Evolutionary conservation across 2,113 vertebrate genomes (phyloP), one percentile per base, ranked within the genome.

Genomic region (Bujurquina vittata): DNA sequence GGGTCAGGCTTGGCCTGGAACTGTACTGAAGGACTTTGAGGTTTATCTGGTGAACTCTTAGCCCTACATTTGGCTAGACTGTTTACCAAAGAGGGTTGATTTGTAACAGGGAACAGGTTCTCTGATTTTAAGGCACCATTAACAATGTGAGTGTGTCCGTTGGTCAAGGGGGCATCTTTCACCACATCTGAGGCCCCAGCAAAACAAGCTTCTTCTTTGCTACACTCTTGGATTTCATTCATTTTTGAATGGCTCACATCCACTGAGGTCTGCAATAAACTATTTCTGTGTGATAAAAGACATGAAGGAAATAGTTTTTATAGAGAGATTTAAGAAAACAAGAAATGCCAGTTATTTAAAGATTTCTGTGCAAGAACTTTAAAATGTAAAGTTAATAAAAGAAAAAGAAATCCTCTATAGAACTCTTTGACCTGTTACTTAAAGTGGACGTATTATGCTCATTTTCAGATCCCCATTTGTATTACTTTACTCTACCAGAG

Each of bases 41-140:
- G 83, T 89, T 86, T 82, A 31, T 80, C 54, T 8, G 85, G 84
- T 49, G 87, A 57, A 61, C 82, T 88, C 72, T 55, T 79, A 8
- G 74, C 46, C 74, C 77, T 85, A 84, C 77, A 40, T 57, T 87
- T 80, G 69, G 65, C 12, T 77, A 79, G 46, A 33, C 91, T 69
- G 20, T 52, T 73, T 76, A 87, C 40, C 69, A 85, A 40, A 69
- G 75, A 86, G 69, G 91, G 83, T 83, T 92, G 93, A 78, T 93
- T 89, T 2, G 88, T 83, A 76, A 92, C 87, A 88, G 92, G 89
- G 76, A 92, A 93, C 85, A 94, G 88, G 90, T 96, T 96, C 94
- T 95, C 95, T 76, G 92, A 96, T 93, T 97, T 97, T 98, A 99
- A 99, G 98, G 98, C 98, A 99, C 98, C 96, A 86, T 97, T 97